Evolutionary conservation across 1,140 invertebrate genomes (phyloP), one percentile per base, ranked within the genome.

Genomic region (Eurosta solidaginis): DNA sequence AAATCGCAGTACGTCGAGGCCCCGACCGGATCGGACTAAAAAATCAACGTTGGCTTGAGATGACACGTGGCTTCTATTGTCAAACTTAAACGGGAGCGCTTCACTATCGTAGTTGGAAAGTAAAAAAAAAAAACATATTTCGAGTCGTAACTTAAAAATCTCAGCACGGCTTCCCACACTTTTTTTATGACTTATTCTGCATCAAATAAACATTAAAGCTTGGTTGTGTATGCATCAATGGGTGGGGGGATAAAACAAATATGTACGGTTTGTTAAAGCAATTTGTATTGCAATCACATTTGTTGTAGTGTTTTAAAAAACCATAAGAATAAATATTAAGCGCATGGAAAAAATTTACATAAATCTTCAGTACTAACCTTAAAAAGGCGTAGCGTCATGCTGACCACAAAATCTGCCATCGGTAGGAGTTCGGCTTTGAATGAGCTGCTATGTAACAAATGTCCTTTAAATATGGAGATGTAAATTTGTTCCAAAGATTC

Each of bases 401-500:
- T 89, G 1, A 96, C 92, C 36, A 97, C 90, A 45, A 89, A 91
- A 4, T 90, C 86, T 1, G 92, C 90, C 29, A 94, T 89, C 10
- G 88, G 87, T 83, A 92, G 90, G n/a, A 96, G 89, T 52, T 92
- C 91, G 5, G 91, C 85, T 0, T 90, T 82, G 87, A 97, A 96
- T 45, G 89, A 89, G 0, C 78, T 78, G 1, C 79, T 79, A n/a
- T 74, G 78, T 2, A 9, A 10, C 17, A 95, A 90, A 85, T 97
- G 96, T 1, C 94, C 95, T 4, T 84, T 82, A 25, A 97, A 89
- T 40, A 98, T 96, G 10, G 93, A 95, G 12, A 90, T 90, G 86
- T 96, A 98, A 80, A 98, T 97, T 74, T 94, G 94, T 29, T 90
- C 89, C 74, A 98, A 89, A 0, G 94, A 96, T 14, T 90, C 89